Evolutionary conservation across 2,888 invertebrate genomes (phyloP), one percentile per base, ranked within the genome.

Genomic region (Hipparchia sbordonii): DNA sequence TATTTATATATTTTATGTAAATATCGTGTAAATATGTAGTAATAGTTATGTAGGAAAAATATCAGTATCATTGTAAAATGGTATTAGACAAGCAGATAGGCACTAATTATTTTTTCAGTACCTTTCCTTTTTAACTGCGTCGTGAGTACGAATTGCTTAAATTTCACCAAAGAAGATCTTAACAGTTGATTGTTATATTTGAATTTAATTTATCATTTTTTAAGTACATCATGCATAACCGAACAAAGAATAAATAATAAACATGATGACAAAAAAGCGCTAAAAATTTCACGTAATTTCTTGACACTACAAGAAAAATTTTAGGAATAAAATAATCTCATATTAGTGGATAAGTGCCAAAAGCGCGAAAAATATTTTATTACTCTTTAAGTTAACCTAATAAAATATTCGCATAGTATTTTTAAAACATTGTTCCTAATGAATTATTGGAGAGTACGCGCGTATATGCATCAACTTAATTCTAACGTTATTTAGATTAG

Each of bases 401-500:
- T 85, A 83, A 89, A 84, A 88, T 85, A 86, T 85, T 88, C 88
- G 83, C 86, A 89, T 89, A 89, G 92, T 92, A 91, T 91, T 91
- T 90, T 89, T 87, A 87, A 90, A 92, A 89, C 87, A 87, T 93
- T 92, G 93, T 93, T 93, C 93, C 93, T 93, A 93, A 91, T 85
- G 85, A 89, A 87, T 89, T 89, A 82, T 89, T 84, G 90, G 89
- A 87, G 87, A 86, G 83, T 89, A 87, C 88, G 87, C 84, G 84
- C 88, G 84, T 87, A 84, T 85, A 87, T 85, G 91, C 89, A 86
- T 82, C 85, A 87, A 86, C 82, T 83, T 91, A 89, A 88, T 85
- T 89, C 84, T 92, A 91, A 89, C 89, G 85, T 87, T 86, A 86
- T 82, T 88, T 89, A 91, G 90, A 90, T 81, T 92, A 90, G 90